Base-by-base conservation (phyloP, 2,797 vertebrate genomes). In the Hephaestus fuliginosus region DNA sequence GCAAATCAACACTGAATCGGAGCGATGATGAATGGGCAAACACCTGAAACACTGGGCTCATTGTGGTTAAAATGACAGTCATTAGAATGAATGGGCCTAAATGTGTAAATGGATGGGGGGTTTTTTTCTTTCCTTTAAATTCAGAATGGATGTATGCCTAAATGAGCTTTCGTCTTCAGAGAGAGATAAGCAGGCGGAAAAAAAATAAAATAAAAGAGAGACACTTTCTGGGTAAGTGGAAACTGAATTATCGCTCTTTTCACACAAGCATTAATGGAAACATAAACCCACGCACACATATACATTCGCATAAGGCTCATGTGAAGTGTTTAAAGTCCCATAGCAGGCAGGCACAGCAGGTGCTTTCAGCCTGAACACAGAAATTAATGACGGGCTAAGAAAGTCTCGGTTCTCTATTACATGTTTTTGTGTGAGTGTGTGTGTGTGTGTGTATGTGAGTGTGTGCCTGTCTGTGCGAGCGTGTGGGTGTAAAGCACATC, bases 41-140 rank as follows among this genome's bases (percentile, higher is more conserved):
- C 90, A 94, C 92, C 89, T 95, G 86, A 90, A 94, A 92, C 90
- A 91, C 84, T 87, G 80, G 86, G 76, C 84, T 93, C 85, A 91
- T 93, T 92, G 93, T 85, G 82, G 87, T 85, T 88, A 81, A 87
- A 91, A 88, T 91, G 92, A 91, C 89, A 91, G 61, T 88, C 83
- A 83, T 89, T 90, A 85, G 82, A 92, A 93, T 69, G 48, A 86
- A 92, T 89, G 72, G 67, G 65, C 58, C 68, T 65, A 68, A 87
- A 90, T 84, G 77, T 84, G 39, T 57, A 84, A 91, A 91, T 87
- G 78, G 69, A 81, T 79, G 81, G 61, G 10, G n/a, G n/a, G n/a
- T 74, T 44, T 69, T 1, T 62, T 71, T 60, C 78, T 58, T 4
- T 71, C 48, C 33, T 75, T 61, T 20, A 75, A 76, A 76, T 86